Base-by-base conservation (phyloP, 2,113 vertebrate species). In the Pluvialis apricaria region DNA sequence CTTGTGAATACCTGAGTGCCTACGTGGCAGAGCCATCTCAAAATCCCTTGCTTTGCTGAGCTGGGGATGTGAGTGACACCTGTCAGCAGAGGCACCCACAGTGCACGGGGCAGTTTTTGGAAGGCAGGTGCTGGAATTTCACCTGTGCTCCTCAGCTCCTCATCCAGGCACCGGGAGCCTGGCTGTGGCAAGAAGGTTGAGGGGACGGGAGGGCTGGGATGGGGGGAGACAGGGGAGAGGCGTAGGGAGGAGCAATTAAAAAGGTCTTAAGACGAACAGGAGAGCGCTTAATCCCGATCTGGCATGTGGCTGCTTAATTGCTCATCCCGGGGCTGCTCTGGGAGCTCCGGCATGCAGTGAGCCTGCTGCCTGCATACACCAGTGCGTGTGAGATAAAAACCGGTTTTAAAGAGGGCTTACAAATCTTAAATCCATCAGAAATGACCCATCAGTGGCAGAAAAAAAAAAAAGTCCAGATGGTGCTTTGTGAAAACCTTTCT, bases 111-210 rank as follows among this genome's bases (percentile, higher is more conserved):
- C 1, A 11, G 10, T 7, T 91, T 72, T 36, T 76, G 45, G 55
- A 57, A 73, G n/a, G 38, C 52, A 68, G n/a, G 32, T 4, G 3
- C 47, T 68, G 69, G 29, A 4, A 13, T 64, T 68, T 77, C 47
- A 82, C 57, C 34, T 64, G 18, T 1, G 2, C 31, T 61, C 6
- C 26, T 55, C 12, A 6, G 0, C n/a, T 58, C 29, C 47, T 38
- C 5, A 1, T 72, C 47, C 9, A 2, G 44, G 36, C 3, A 6
- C 40, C 0, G 0, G 31, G 25, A 88, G 13, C 40, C 79, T 57
- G 44, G 26, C 28, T 66, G 25, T 20, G 34, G 36, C 14, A 8
- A 64, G 42, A 72, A 66, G 6, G 73, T 12, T 0, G 2, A 83
- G 49, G 28, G 26, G 11, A 79, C 6, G 4, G 32, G 21, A 60